phyloP scores from a whole-genome alignment of 2,888 invertebrate genomes.

The Eubasilissa splendida region DNA sequence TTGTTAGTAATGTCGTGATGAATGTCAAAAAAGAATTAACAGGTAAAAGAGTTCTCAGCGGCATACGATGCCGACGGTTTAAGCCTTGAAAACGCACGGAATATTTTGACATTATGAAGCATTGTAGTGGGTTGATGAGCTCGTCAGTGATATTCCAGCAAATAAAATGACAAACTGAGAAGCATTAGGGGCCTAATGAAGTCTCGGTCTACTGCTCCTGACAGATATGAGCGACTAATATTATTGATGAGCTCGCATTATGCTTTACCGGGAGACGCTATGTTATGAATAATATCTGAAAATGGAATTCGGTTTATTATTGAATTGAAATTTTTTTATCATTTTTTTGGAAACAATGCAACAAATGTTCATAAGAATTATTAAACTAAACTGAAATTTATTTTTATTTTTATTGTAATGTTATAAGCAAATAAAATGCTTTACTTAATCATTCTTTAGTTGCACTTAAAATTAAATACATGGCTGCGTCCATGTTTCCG shows the following conservation, averaged over 20 bases:
- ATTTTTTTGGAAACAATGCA: neutral
- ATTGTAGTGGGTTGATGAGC: conserved; percentile 19
- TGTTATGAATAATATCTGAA: neutral
- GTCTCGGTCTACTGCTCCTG: conserved; percentile 28
- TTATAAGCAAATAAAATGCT: too few relatives aligned
- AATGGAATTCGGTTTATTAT: neutral
- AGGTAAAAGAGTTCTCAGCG: too few relatives aligned
- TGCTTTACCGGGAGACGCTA: neutral
- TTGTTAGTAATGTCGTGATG: too few relatives aligned
- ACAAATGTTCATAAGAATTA: too few relatives aligned
- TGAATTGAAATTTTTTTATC: neutral
- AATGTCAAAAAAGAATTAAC: too few relatives aligned
- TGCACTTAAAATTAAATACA: too few relatives aligned
- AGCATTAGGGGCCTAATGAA: conserved; percentile 26
- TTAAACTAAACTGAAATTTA: too few relatives aligned
- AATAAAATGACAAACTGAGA: conserved; percentile 30
- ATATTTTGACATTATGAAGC: conserved; percentile 27
- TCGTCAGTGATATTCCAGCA: conserved; percentile 1
- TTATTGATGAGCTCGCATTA: conserved; percentile 27
- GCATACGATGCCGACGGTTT: too few relatives aligned
- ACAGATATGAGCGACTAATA: conserved; percentile 22
- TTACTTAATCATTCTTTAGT: too few relatives aligned
- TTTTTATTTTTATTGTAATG: too few relatives aligned
- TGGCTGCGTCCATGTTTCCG: too few relatives aligned
- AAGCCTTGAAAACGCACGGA: neutral